A percentile compares a stretch with the other conserved stretches of the same genome.
Evolutionary conservation across 2,888 invertebrate genomes (phyloP).

Genomic region (Mesorhabditis spiculigera): DNA sequence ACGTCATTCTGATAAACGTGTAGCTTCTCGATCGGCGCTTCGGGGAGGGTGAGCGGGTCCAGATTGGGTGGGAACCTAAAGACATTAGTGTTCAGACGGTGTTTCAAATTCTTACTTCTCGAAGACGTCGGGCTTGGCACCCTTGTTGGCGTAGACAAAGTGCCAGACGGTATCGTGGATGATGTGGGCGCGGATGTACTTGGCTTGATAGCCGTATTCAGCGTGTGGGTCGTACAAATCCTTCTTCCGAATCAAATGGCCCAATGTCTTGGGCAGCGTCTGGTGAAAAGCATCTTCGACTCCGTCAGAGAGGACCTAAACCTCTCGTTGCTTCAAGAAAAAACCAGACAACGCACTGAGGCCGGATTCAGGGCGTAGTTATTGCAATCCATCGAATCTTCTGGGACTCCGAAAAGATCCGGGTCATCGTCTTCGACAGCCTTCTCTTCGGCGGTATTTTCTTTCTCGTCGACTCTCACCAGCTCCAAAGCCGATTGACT

Average conservation of each 20-base stretch:
- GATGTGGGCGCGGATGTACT: slow-evolving; percentile 29
- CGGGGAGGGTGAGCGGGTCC: neutral
- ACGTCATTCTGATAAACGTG: slow-evolving; percentile 30
- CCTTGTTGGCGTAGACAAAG: slow-evolving; percentile 28
- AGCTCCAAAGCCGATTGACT: too few species aligned
- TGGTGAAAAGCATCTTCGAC: neutral
- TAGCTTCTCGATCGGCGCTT: neutral
- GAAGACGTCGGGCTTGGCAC: slow-evolving; percentile 9
- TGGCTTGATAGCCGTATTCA: slow-evolving; percentile 32
- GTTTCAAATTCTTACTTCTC: slow-evolving; percentile 12
- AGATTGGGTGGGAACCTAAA: slow-evolving; percentile 26
- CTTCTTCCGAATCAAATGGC: neutral
- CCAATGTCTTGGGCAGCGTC: slow-evolving; percentile 1
- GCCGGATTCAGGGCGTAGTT: too few species aligned
- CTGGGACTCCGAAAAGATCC: too few species aligned
- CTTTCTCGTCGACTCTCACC: too few species aligned
- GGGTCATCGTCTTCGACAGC: too few species aligned
- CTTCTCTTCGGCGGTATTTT: too few species aligned
- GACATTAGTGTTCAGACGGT: slow-evolving; percentile 6
- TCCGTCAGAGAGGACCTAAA: neutral
- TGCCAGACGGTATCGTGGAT: slow-evolving; percentile 41
- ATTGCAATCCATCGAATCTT: too few species aligned
- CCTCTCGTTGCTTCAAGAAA: too few species aligned
- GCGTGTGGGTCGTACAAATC: slow-evolving; percentile 1
- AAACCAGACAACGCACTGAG: too few species aligned